These are phyloP conservation scores for Sphaeramia orbicularis DNA, from an alignment of 2,797 vertebrate species.

Conservation along the genomic window DNA sequence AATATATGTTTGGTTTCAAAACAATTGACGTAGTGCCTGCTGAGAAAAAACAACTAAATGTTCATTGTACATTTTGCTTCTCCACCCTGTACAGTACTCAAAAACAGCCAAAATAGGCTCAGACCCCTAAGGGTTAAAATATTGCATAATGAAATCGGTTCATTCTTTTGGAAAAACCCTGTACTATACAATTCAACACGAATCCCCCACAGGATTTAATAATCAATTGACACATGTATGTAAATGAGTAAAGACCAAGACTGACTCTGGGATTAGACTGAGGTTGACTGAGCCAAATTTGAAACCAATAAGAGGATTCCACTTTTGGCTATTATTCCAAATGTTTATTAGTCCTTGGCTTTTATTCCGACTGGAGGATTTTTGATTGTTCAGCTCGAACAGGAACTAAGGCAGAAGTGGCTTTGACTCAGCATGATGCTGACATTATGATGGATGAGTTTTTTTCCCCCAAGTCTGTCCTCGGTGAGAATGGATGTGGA, in stretches of 20 bases:
- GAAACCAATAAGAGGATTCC: neutral
- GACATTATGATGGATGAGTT: conserved; percentile 52
- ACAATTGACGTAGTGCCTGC: no score
- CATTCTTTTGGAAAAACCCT: no score
- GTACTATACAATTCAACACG: no score
- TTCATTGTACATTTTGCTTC: no score
- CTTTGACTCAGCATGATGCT: conserved; percentile 35
- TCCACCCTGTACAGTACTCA: no score
- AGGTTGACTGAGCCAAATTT: neutral
- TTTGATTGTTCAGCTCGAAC: conserved; percentile 6
- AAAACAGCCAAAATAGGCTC: no score
- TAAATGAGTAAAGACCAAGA: neutral
- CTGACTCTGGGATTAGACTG: neutral
- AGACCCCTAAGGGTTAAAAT: no score
- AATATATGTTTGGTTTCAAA: no score
- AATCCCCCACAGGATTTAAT: conserved; percentile 3
- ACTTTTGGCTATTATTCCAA: no score
- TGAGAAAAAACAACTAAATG: no score
- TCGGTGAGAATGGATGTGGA: conserved; percentile 22
- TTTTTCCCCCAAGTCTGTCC: conserved; percentile 23
- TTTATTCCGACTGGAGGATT: neutral
- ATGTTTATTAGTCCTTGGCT: neutral
- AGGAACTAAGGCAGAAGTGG: conserved; percentile 12
- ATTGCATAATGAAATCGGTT: no score
- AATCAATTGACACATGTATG: neutral